Conservation (phyloP, 2,113 vertebrate species). For the Eulemur macaco region DNA sequence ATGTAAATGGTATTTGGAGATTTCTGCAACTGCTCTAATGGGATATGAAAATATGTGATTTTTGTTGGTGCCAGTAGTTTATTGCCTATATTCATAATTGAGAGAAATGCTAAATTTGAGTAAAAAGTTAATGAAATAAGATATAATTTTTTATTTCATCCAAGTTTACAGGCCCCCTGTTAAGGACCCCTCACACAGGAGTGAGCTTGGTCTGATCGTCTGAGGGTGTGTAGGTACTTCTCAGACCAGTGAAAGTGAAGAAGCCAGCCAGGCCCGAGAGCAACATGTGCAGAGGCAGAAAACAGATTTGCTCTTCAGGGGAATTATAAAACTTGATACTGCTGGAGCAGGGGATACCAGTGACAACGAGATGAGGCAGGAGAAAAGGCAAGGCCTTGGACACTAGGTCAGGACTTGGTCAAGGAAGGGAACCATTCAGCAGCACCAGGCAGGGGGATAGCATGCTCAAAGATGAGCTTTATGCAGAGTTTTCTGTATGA, state of each 20-base stretch:
- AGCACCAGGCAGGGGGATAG: background rate
- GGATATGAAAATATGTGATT: background rate
- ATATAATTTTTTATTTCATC: background rate
- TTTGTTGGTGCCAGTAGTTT: background rate
- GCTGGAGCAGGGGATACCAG: background rate
- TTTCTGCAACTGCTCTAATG: background rate
- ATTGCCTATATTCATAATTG: background rate
- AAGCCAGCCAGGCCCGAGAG: background rate
- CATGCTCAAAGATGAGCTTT: background rate
- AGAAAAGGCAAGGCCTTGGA: too few relatives aligned
- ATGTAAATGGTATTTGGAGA: background rate
- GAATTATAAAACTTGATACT: background rate
- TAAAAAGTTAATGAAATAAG: conserved; percentile 34
- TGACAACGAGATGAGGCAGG: background rate
- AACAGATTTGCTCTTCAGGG: background rate
- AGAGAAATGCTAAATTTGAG: conserved; percentile 43
- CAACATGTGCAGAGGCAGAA: background rate
- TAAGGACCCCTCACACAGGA: background rate
- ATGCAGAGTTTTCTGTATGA: background rate
- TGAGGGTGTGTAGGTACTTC: background rate
- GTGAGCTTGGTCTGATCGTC: background rate
- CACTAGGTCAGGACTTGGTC: background rate
- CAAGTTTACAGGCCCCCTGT: background rate
- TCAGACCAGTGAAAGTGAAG: background rate
- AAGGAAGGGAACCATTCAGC: background rate